These are phyloP conservation scores for Corvus hawaiiensis DNA, from an alignment of 2,113 vertebrate genomes.

Conservation along the genomic window DNA sequence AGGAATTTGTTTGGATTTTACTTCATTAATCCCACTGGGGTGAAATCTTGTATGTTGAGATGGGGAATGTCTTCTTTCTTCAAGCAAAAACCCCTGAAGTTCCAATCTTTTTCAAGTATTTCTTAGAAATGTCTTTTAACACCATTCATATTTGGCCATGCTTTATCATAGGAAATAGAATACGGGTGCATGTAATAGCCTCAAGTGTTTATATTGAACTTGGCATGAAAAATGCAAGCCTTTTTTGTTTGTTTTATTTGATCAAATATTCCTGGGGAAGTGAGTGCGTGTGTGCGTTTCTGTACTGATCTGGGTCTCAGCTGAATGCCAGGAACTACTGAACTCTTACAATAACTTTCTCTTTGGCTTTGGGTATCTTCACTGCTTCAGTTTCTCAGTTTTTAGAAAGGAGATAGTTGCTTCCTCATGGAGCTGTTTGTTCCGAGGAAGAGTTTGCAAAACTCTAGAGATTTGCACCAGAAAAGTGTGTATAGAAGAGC, in stretches of 20 bases:
- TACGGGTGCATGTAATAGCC: slow-evolving; percentile 44
- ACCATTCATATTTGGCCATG: not conserved
- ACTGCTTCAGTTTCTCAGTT: not conserved
- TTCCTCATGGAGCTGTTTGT: not conserved
- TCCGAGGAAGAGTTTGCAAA: not conserved
- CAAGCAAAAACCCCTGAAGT: not conserved
- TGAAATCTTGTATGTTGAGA: not conserved
- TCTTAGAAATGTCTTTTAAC: slow-evolving; percentile 20
- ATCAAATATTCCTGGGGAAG: slow-evolving; percentile 59
- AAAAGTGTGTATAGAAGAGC: not conserved
- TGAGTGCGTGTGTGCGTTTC: slow-evolving; percentile 39
- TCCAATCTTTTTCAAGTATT: not conserved
- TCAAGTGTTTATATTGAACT: slow-evolving; percentile 57
- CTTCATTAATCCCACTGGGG: not conserved
- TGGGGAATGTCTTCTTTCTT: not conserved
- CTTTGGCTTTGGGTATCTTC: not conserved
- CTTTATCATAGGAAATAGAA: slow-evolving; percentile 60
- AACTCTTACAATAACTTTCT: slow-evolving; percentile 14
- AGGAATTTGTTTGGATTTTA: not conserved
- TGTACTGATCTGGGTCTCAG: slow-evolving; percentile 7
- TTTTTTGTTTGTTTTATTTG: slow-evolving; percentile 56
- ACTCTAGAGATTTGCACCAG: not conserved
- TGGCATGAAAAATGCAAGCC: slow-evolving; percentile 38
- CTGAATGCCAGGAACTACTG: slow-evolving; percentile 40
- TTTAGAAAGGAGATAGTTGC: not conserved